A percentile compares a stretch with the other conserved stretches of the same genome.
These are phyloP conservation scores for Drosophila cracens DNA, from an alignment of 2,888 invertebrate genomes.

Conservation along the genomic window DNA sequence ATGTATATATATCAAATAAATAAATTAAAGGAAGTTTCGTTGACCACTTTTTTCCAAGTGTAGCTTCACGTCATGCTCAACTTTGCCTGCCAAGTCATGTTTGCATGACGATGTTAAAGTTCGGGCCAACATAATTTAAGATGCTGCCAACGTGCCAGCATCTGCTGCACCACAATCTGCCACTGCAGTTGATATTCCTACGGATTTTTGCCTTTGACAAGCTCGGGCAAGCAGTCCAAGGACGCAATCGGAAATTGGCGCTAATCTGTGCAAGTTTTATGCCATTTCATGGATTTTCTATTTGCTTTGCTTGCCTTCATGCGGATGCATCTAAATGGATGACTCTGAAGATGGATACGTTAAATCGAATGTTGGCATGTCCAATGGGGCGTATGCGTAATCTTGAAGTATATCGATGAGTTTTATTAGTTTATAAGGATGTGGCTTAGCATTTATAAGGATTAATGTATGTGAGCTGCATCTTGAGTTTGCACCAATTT, in stretches of 20 bases:
- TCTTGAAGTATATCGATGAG: not conserved
- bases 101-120: slow-evolving; percentile 72
- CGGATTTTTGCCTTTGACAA: slow-evolving; percentile 26
- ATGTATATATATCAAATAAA: too few species aligned
- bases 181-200: slow-evolving; percentile 15
- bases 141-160: slow-evolving; percentile 36
- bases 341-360: not conserved
- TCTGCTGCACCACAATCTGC: slow-evolving; percentile 25
- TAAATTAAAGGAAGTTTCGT: too few species aligned
- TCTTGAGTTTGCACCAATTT: not conserved
- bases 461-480: not conserved
- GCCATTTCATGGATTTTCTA: slow-evolving; percentile 20
- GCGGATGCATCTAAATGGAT: slow-evolving; percentile 1
- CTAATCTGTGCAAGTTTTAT: slow-evolving; percentile 48
- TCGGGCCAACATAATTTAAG: slow-evolving; percentile 54
- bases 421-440: not conserved
- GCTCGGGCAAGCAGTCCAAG: not conserved
- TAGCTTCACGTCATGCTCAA: not conserved
- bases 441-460: not conserved
- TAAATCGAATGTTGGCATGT: slow-evolving; percentile 6
- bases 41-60: not conserved
- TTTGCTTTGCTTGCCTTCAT: not conserved
- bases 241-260: slow-evolving; percentile 48
- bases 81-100: slow-evolving; percentile 71
- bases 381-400: slow-evolving; percentile 41